A percentile compares a stretch with the other conserved stretches of the same genome.
phyloP scores from a whole-genome alignment of 2,888 invertebrate species.

The Drosophila mulleri region DNA sequence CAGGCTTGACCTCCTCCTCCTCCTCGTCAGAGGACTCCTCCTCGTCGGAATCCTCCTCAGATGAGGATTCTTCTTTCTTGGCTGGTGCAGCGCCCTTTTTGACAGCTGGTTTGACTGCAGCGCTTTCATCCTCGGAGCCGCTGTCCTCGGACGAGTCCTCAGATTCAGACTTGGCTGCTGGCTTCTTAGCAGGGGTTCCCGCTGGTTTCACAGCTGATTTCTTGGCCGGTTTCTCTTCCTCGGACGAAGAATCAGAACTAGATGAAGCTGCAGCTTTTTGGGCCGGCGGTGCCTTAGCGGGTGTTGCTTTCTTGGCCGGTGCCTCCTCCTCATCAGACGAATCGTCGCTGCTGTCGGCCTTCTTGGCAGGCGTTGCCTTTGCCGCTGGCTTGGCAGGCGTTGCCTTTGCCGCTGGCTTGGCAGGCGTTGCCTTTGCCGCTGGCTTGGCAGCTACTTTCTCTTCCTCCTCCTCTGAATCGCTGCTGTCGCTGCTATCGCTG shows the following conservation, averaged over 20 bases:
- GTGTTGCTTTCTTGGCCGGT: conserved; percentile 29
- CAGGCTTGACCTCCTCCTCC: conserved; percentile 29
- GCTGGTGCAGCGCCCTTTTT: conserved; percentile 68
- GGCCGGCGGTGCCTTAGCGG: conserved; percentile 49
- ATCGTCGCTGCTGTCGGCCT: conserved; percentile 84
- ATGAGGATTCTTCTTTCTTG: conserved; percentile 80
- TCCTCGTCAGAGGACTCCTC: conserved; percentile 39
- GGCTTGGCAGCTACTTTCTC: conserved; percentile 47
- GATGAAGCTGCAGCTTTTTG: conserved; percentile 64
- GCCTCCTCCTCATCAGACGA: conserved; percentile 85
- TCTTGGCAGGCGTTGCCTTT: conserved; percentile 20
- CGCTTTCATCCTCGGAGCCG: conserved; percentile 60
- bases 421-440: conserved; percentile 36
- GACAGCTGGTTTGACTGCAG: conserved; percentile 73
- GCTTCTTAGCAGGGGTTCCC: conserved; percentile 32
- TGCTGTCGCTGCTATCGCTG: conserved; percentile 41
- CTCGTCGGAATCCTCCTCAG: conserved; percentile 63
- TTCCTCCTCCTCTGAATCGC: conserved; percentile 78
- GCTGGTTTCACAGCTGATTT: conserved; percentile 46
- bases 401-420: not conserved
- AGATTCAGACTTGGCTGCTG: conserved; percentile 50
- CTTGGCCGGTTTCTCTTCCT: conserved; percentile 59
- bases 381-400: conserved; percentile 46
- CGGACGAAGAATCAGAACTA: conserved; percentile 84
- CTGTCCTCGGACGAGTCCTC: conserved; percentile 81